These are phyloP conservation scores for Rafetus swinhoei DNA, from an alignment of 2,113 vertebrate genomes.

Conservation along the genomic window DNA sequence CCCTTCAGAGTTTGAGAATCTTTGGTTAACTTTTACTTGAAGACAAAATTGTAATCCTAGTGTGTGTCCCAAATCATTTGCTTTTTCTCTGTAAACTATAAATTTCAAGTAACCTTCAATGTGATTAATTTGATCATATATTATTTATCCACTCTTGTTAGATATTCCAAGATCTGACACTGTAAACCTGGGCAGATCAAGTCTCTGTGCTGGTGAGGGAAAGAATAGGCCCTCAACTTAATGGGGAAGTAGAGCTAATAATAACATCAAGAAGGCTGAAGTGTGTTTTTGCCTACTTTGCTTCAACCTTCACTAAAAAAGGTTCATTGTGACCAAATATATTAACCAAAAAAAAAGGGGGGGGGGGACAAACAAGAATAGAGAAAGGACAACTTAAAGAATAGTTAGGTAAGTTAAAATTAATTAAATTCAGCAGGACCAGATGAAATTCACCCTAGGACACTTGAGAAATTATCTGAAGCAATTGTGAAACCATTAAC, in stretches of 20 bases:
- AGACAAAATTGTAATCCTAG: not conserved
- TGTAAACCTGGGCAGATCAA: not conserved
- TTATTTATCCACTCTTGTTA: not conserved
- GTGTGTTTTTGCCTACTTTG: not conserved
- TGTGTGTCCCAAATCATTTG: not conserved
- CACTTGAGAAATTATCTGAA: not conserved
- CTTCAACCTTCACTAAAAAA: not conserved
- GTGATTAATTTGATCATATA: not conserved
- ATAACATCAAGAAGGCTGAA: not conserved
- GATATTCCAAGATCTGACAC: not conserved
- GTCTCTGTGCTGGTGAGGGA: not conserved
- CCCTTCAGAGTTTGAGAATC: not conserved
- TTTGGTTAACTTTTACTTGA: not conserved
- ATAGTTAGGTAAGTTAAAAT: not conserved
- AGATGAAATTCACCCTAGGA: not conserved
- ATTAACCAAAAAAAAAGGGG: not conserved
- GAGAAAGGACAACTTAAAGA: not conserved
- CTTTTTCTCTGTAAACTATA: not conserved
- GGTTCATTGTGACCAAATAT: not conserved
- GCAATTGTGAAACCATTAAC: not conserved
- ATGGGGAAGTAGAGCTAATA: not conserved
- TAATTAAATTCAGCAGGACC: not conserved
- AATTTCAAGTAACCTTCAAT: not conserved
- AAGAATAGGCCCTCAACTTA: not conserved
- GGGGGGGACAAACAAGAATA: not conserved